These are phyloP conservation scores for Myathropa florea DNA, from an alignment of 2,888 invertebrate species.

Conservation along the genomic window DNA sequence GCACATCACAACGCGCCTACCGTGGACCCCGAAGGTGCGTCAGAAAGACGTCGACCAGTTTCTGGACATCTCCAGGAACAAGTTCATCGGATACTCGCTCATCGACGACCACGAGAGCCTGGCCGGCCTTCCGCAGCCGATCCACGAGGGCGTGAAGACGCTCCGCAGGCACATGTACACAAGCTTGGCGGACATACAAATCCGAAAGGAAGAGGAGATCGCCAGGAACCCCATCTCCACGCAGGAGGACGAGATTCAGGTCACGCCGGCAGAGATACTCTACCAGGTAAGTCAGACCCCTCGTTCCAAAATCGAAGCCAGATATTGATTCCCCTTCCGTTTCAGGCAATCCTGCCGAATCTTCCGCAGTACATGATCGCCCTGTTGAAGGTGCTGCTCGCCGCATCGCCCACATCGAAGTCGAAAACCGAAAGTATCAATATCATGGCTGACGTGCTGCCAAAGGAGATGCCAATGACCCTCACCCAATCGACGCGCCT, in stretches of 20 bases:
- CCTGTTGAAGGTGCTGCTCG: constrained; percentile 95
- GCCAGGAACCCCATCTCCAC: constrained; percentile 94
- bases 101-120: constrained; percentile 92
- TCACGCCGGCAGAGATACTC: constrained; percentile 92
- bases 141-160: constrained; percentile 96
- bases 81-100: constrained; percentile 97
- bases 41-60: constrained; percentile 96
- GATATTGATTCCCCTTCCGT: neutral
- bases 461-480: constrained; percentile 98
- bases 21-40: constrained; percentile 98
- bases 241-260: constrained; percentile 88
- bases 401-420: constrained; percentile 99
- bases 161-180: constrained; percentile 94
- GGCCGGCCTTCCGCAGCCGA: constrained; percentile 97
- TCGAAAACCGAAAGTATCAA: constrained; percentile 98
- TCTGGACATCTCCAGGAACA: constrained; percentile 93
- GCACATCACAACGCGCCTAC: constrained; percentile 83
- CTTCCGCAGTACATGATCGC: constrained; percentile 99
- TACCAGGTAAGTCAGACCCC: constrained; percentile 83
- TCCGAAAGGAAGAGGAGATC: constrained; percentile 94
- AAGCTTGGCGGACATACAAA: constrained; percentile 95
- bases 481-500: constrained; percentile 96
- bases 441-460: constrained; percentile 98
- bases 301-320: neutral
- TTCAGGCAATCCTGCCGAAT: constrained; percentile 92